phyloP scores from a whole-genome alignment of 2,797 vertebrate genomes.

The Oceanodroma leucorhoa region DNA sequence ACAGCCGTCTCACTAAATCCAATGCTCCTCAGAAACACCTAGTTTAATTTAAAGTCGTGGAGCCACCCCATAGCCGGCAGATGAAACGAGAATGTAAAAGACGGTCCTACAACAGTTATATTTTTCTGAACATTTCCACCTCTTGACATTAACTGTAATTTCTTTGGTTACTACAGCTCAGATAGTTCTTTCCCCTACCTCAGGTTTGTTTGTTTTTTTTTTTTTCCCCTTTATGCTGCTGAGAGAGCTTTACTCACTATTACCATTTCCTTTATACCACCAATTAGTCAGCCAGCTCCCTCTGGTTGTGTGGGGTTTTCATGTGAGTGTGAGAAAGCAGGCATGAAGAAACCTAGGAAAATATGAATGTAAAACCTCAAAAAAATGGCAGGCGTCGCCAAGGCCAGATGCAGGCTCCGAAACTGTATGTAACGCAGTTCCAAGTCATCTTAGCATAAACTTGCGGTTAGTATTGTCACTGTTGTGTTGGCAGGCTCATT shows the following conservation, averaged over 20 bases:
- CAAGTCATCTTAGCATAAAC: background rate
- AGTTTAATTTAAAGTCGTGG: background rate
- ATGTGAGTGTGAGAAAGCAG: background rate
- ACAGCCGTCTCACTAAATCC: background rate
- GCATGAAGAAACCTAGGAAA: background rate
- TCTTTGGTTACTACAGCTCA: background rate
- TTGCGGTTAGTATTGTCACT: background rate
- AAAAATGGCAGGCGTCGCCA: background rate
- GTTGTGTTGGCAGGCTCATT: background rate
- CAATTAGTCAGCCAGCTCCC: background rate
- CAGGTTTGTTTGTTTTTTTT: background rate
- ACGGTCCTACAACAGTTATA: fast-evolving
- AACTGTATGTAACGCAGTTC: background rate
- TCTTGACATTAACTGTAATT: background rate
- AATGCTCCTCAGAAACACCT: background rate
- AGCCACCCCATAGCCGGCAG: background rate
- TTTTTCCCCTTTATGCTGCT: background rate
- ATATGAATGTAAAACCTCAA: conserved; percentile 35
- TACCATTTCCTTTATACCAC: background rate
- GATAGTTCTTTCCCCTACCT: background rate
- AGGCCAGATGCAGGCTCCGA: conserved; percentile 18
- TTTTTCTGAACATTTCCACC: background rate
- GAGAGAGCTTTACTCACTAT: background rate
- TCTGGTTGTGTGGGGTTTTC: background rate
- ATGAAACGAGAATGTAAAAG: background rate